Conservation (phyloP, 2,888 invertebrate genomes). For the Omphaloscelis lunosa region DNA sequence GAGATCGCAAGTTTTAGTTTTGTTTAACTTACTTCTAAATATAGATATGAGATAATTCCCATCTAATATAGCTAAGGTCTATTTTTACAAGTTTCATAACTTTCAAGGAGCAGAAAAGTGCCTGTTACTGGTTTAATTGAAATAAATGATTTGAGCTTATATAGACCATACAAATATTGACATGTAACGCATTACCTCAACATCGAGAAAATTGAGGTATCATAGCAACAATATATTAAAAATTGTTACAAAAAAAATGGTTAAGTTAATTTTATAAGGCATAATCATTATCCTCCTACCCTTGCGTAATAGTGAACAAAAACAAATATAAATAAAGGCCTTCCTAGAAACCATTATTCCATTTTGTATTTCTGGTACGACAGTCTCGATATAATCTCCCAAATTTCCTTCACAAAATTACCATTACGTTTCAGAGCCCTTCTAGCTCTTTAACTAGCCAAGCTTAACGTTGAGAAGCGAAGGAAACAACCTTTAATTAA, state of each 20-base stretch:
- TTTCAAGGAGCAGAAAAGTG: too few species aligned
- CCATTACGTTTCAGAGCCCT: slow-evolving; percentile 55
- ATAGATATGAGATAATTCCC: not conserved
- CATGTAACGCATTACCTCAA: not conserved
- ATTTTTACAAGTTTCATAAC: not conserved
- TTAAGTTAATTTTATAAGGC: too few species aligned
- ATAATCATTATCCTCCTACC: not conserved
- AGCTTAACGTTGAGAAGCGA: slow-evolving; percentile 50
- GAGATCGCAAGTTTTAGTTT: not conserved
- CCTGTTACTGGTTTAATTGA: too few species aligned
- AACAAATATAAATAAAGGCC: slow-evolving; percentile 27
- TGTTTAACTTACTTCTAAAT: not conserved
- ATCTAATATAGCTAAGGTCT: not conserved
- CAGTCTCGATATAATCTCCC: slow-evolving; percentile 53
- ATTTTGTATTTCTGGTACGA: slow-evolving; percentile 47
- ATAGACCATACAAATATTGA: not conserved
- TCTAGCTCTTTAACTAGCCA: slow-evolving; percentile 57
- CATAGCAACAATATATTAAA: not conserved
- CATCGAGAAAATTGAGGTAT: not conserved
- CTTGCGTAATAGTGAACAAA: not conserved
- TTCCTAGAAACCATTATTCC: slow-evolving; percentile 19
- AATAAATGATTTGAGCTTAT: not conserved
- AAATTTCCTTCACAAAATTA: slow-evolving; percentile 62
- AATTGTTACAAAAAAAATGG: not conserved
- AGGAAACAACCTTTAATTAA: slow-evolving; percentile 63